phyloP scores from a whole-genome alignment of 2,888 invertebrate species.

The Apamea crenata region DNA sequence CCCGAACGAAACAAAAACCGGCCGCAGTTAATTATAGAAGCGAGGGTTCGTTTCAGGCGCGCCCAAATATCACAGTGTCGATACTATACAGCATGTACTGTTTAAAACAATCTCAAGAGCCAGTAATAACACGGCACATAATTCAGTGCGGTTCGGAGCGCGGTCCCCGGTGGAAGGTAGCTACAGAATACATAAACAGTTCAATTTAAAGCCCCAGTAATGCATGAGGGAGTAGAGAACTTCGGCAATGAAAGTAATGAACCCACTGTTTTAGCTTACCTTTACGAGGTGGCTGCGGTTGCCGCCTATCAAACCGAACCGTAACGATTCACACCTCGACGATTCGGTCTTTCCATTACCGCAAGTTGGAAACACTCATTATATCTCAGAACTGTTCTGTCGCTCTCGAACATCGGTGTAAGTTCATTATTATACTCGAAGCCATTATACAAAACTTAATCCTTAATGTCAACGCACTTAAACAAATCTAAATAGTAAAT shows the following conservation, averaged over 20 bases:
- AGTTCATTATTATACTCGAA: constrained; percentile 34
- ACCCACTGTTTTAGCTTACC: constrained; percentile 73
- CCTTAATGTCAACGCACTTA: constrained; percentile 38
- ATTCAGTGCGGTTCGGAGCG: constrained; percentile 62
- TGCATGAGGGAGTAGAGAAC: constrained; percentile 74
- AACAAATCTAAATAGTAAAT: constrained; percentile 43
- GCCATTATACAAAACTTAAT: constrained; percentile 50
- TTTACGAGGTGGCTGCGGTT: constrained; percentile 73
- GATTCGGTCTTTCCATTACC: constrained; percentile 54
- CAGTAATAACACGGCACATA: constrained; percentile 63
- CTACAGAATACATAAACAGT: constrained; percentile 80
- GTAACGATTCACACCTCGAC: constrained; percentile 60
- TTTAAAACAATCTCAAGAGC: constrained; percentile 64
- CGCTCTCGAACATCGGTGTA: constrained; percentile 39
- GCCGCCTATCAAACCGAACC: constrained; percentile 67
- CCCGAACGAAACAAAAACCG: neutral
- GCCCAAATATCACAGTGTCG: constrained; percentile 29
- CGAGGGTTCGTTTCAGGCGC: neutral
- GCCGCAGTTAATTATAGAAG: constrained; percentile 6
- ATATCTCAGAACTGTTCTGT: constrained; percentile 29
- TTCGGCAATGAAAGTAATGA: constrained; percentile 75
- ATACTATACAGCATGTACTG: constrained; percentile 48
- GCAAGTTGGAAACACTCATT: constrained; percentile 58
- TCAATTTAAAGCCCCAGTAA: constrained; percentile 78
- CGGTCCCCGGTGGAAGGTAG: constrained; percentile 66